phyloP scores from a whole-genome alignment of 1,140 invertebrate species.

The Luehdorfia chinensis region DNA sequence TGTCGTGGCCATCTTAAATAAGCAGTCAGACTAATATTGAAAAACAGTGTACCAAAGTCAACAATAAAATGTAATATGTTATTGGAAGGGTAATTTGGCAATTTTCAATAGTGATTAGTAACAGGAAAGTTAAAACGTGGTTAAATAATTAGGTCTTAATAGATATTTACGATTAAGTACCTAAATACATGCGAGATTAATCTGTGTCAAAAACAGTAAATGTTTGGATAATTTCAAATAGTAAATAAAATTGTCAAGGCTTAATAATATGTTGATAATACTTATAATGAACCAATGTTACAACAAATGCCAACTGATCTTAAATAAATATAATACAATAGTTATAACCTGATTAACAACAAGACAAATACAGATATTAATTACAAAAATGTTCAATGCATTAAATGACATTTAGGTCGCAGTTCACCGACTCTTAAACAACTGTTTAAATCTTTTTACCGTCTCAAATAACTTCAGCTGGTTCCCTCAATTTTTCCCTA shows the following conservation, averaged over 20 bases:
- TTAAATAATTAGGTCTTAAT: conserved; percentile 50
- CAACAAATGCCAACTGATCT: no score
- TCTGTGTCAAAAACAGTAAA: conserved; percentile 28
- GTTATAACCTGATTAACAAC: background rate
- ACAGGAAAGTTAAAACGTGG: conserved; percentile 49
- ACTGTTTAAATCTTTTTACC: no score
- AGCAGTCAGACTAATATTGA: conserved; percentile 31
- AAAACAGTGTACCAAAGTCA: conserved; percentile 51
- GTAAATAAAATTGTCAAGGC: conserved; percentile 26
- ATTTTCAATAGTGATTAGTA: conserved; percentile 53
- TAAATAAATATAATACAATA: conserved; percentile 1
- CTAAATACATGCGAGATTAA: conserved; percentile 55
- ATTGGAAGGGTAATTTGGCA: conserved; percentile 66
- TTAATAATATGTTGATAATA: conserved; percentile 8
- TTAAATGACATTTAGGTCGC: background rate
- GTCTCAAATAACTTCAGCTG: no score
- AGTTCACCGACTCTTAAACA: background rate
- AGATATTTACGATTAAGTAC: conserved; percentile 37
- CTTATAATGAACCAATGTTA: background rate
- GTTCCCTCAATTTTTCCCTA: no score
- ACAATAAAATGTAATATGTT: conserved; percentile 49
- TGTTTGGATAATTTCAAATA: conserved; percentile 27
- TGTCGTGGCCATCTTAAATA: conserved; percentile 10
- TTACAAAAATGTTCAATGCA: background rate
- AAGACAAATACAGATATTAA: background rate